These are phyloP conservation scores for Scrobipalpa atriplicella DNA, from an alignment of 2,888 invertebrate species.

Conservation along the genomic window DNA sequence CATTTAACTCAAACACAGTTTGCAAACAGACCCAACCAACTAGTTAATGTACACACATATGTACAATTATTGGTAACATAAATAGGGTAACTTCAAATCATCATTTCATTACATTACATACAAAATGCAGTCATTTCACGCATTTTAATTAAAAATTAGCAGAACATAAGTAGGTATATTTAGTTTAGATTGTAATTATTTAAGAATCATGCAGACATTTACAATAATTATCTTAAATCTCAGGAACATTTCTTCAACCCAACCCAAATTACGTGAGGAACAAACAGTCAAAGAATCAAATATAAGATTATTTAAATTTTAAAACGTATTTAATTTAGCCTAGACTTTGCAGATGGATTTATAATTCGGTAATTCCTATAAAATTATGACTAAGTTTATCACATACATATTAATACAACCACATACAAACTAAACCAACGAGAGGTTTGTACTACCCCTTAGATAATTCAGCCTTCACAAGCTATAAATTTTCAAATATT, in stretches of 20 bases:
- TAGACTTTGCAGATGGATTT: not conserved
- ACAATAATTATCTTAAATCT: not conserved
- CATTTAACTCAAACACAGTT: conserved; percentile 38
- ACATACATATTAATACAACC: conserved; percentile 30
- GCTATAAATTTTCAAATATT: conserved; percentile 14
- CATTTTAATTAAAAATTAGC: conserved; percentile 10
- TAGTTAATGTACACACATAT: conserved; percentile 38
- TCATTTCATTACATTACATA: conserved; percentile 28
- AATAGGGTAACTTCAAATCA: conserved; percentile 54
- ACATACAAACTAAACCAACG: conserved; percentile 29
- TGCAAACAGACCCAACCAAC: conserved; percentile 40
- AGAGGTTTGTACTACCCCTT: not conserved
- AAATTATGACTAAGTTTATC: conserved; percentile 30
- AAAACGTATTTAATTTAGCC: conserved; percentile 16
- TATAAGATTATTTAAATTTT: not conserved
- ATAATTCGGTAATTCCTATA: conserved; percentile 25
- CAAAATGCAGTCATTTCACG: conserved; percentile 38
- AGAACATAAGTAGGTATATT: not conserved
- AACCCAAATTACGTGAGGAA: conserved; percentile 8
- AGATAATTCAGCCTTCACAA: conserved; percentile 25
- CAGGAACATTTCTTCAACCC: conserved; percentile 26
- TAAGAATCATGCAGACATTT: not conserved
- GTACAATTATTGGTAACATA: conserved; percentile 48
- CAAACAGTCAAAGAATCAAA: not conserved
- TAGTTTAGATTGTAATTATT: not conserved